Evolutionary conservation across 2,113 vertebrate genomes (phyloP), one percentile per base, ranked within the genome.

Genomic region (Chascanopsetta lugubris): DNA sequence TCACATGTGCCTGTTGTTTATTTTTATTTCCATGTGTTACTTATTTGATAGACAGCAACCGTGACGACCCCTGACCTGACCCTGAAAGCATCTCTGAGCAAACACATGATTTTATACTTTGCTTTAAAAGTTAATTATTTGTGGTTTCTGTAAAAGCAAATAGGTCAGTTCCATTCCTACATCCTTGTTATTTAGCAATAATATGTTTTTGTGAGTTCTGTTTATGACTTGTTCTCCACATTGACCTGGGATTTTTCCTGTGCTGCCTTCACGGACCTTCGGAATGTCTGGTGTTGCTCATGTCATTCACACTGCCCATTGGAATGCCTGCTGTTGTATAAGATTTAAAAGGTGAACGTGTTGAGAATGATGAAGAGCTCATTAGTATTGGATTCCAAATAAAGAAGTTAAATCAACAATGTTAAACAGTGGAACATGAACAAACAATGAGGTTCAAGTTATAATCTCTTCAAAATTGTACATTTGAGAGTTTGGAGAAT

Each of bases 221-320:
- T 5, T 30, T 8, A 8, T 8, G 8, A 51, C 43, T 59, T 53
- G 50, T n/a, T 59, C 36, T 17, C 27, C 29, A 8, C 5, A 30
- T 8, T 9, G 26, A 56, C 4, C 17, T 50, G 58, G 1, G 26
- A 15, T 45, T 56, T 34, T 10, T n/a, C 8, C 6, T 29, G 11
- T 70, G 75, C 13, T 67, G 71, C 70, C 8, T 82, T 82, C 55
- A 54, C 0, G 0, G 10, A 70, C 3, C 32, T 27, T 60, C 53
- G 57, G 61, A 62, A 60, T 60, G 1, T 60, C 2, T 10, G 2
- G 4, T 83, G 79, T 26, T 61, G 29, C 8, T 5, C 5, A 8
- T 5, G 8, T 8, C 29, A 5, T 42, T 17, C 17, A 0, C 1
- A 3, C 38, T 6, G 12, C 2, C 20, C 43, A 21, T 20, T 42